A percentile compares a stretch with the other conserved stretches of the same genome.
phyloP scores from a whole-genome alignment of 1,140 invertebrate species.

The Forficula auricularia region DNA sequence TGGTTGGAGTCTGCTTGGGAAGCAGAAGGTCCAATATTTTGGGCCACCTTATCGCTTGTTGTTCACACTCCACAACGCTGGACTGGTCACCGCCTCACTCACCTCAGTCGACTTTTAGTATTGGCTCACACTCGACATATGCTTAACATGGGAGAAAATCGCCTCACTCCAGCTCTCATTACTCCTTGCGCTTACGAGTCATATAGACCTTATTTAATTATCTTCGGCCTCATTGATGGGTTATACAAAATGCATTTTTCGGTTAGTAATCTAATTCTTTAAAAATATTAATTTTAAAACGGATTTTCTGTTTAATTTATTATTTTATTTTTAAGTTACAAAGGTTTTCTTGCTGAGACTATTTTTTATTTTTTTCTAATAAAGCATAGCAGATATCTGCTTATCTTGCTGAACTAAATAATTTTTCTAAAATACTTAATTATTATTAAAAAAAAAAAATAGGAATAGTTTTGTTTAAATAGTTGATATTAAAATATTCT shows the following conservation, averaged over 20 bases:
- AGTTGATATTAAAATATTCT: no score
- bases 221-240: constrained; percentile 62
- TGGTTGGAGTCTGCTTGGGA: constrained; percentile 72
- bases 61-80: constrained; percentile 55
- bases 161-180: constrained; percentile 27
- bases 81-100: constrained; percentile 43
- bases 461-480: no score
- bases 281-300: constrained; percentile 1
- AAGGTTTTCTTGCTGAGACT: no score
- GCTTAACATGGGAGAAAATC: constrained; percentile 31
- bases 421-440: no score
- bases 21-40: constrained; percentile 78
- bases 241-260: constrained; percentile 60
- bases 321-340: no score
- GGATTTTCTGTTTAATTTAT: no score
- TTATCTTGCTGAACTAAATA: no score
- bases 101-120: constrained; percentile 61
- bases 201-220: constrained; percentile 73
- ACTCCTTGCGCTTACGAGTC: constrained; percentile 43
- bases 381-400: no score
- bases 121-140: constrained; percentile 57
- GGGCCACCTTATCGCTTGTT: constrained; percentile 58
- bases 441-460: no score
- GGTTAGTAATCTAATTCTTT: constrained; percentile 26
- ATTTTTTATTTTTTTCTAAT: no score